Evolutionary conservation across 1,140 invertebrate species (phyloP).

Genomic region (Bombus pascuorum): DNA sequence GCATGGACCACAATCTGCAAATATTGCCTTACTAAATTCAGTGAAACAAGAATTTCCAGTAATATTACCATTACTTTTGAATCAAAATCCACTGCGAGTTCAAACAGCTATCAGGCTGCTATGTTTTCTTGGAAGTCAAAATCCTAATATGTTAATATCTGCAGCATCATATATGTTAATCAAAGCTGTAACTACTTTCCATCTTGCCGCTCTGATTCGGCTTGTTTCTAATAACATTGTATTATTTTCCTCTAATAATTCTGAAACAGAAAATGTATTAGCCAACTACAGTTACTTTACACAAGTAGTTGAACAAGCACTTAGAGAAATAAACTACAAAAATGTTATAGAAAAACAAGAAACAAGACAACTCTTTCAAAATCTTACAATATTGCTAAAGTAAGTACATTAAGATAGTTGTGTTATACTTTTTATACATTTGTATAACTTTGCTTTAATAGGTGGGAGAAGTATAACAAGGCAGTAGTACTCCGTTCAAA

Average conservation of each 20-base stretch:
- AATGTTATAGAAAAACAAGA: constrained; percentile 58
- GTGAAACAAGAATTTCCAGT: constrained; percentile 77
- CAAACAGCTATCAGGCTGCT: constrained; percentile 83
- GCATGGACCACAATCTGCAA: constrained; percentile 70
- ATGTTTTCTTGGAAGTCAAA: constrained; percentile 76
- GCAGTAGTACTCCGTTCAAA: constrained; percentile 78
- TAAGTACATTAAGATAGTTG: constrained; percentile 43
- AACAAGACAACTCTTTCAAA: constrained; percentile 79
- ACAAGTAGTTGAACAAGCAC: constrained; percentile 81
- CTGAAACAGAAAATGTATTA: constrained; percentile 80
- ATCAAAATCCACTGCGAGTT: constrained; percentile 74
- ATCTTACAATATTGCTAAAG: constrained; percentile 81
- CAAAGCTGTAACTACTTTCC: constrained; percentile 77
- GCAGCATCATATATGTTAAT: constrained; percentile 76
- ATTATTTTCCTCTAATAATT: constrained; percentile 80
- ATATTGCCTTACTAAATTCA: constrained; percentile 73
- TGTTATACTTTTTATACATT: background rate
- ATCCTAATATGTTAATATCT: constrained; percentile 76
- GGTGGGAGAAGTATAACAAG: constrained; percentile 82
- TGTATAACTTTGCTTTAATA: constrained; percentile 54
- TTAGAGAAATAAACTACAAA: constrained; percentile 76
- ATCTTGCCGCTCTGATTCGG: constrained; percentile 81
- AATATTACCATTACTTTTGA: constrained; percentile 76
- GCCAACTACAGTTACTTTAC: constrained; percentile 80
- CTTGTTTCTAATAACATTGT: constrained; percentile 81